Percentiles rank a stretch among this genome's conserved stretches.
These are phyloP conservation scores for Atrina japonica DNA, from an alignment of 2,888 invertebrate genomes.

Conservation along the genomic window DNA sequence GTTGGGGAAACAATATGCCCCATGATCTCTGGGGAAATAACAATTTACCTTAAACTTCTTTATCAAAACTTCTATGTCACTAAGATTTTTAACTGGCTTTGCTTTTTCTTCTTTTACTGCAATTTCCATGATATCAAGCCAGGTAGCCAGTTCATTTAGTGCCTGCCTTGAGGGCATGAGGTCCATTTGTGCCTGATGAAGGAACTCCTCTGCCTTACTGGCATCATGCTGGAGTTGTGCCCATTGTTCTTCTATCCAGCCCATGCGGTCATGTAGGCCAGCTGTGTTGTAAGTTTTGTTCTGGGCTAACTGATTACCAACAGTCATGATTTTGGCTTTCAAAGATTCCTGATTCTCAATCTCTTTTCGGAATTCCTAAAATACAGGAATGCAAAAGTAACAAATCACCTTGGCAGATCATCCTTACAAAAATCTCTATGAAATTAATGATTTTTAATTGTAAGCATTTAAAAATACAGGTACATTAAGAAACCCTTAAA, in stretches of 20 bases:
- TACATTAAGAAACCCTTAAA: too few relatives aligned
- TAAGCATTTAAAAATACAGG: too few relatives aligned
- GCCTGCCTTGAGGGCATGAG: constrained; percentile 78
- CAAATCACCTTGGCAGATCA: too few relatives aligned
- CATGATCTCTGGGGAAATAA: too few relatives aligned
- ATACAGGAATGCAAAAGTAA: constrained; percentile 14
- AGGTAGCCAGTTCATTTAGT: constrained; percentile 73
- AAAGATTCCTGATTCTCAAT: constrained; percentile 71
- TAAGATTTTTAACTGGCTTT: constrained; percentile 60
- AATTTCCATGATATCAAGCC: constrained; percentile 73
- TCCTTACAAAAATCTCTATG: too few relatives aligned
- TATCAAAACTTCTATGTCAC: constrained; percentile 73
- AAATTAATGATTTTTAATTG: too few relatives aligned
- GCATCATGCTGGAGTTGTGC: constrained; percentile 69
- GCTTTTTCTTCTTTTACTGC: constrained; percentile 66
- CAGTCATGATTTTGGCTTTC: constrained; percentile 69
- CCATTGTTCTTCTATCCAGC: constrained; percentile 74
- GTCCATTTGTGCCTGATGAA: constrained; percentile 78
- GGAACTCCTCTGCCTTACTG: constrained; percentile 69
- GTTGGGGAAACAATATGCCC: too few relatives aligned
- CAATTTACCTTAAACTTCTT: constrained; percentile 78
- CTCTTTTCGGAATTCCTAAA: constrained; percentile 78
- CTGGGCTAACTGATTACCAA: constrained; percentile 71
- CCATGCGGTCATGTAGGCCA: constrained; percentile 64
- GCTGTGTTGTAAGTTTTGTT: constrained; percentile 65